These are phyloP conservation scores for Tenualosa thibaudeaui DNA, from an alignment of 2,797 vertebrate genomes.

Conservation along the genomic window DNA sequence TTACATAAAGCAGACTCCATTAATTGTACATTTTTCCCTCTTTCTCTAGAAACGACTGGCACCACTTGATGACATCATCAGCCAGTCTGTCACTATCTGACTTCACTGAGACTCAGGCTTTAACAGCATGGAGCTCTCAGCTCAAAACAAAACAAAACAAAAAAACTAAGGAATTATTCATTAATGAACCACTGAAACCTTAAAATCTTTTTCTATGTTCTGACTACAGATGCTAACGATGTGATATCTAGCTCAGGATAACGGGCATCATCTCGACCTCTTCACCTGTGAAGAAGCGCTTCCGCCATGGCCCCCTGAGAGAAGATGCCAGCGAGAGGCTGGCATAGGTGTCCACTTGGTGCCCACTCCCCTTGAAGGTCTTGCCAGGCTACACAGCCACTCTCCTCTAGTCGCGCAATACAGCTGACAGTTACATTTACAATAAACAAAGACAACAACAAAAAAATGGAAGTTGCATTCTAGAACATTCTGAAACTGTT, in stretches of 20 bases:
- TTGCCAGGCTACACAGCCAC: not conserved
- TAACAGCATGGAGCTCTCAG: not conserved
- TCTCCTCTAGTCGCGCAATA: not conserved
- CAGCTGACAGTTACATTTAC: conserved; percentile 52
- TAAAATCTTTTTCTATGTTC: not conserved
- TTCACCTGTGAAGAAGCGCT: conserved; percentile 45
- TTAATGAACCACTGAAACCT: not conserved
- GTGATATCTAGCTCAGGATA: conserved; percentile 43
- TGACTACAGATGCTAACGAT: not conserved
- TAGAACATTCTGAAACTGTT: not conserved
- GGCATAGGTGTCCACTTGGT: not conserved
- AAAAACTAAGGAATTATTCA: not conserved
- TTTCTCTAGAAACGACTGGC: conserved; percentile 62
- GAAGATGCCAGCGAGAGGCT: conserved; percentile 34
- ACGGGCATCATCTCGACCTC: conserved; percentile 53
- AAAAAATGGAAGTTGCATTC: not conserved
- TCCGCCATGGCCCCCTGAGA: conserved; percentile 52
- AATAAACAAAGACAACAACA: conserved; percentile 41
- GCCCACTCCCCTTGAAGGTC: not conserved
- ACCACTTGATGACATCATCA: conserved; percentile 56
- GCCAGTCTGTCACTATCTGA: conserved; percentile 39
- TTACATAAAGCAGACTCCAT: conserved; percentile 65
- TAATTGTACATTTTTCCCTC: conserved; percentile 58
- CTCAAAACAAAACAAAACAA: not conserved
- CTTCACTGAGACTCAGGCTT: conserved; percentile 19